Conservation (phyloP, 2,888 invertebrate species). For the Cancer borealis region DNA sequence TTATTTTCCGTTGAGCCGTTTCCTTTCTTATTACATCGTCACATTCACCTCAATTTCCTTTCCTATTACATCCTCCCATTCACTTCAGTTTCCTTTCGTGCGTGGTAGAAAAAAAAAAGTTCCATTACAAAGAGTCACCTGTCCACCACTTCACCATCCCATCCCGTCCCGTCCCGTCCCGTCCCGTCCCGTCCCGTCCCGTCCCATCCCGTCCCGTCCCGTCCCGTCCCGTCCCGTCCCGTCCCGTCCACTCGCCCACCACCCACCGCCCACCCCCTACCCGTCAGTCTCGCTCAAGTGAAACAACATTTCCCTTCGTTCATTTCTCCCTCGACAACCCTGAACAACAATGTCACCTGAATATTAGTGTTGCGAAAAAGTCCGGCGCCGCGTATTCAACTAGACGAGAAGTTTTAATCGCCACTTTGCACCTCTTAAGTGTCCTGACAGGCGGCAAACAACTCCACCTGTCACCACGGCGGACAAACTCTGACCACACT, state of each 20-base stretch:
- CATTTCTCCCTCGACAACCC: not conserved
- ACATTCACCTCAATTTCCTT: not conserved
- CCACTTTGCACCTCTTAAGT: not conserved
- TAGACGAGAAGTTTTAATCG: not conserved
- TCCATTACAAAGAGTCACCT: not conserved
- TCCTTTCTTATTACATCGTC: too few relatives aligned
- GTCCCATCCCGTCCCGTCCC: not conserved
- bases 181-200: not conserved
- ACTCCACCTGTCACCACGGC: not conserved
- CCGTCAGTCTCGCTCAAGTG: not conserved
- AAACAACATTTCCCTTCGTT: not conserved
- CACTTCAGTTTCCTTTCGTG: not conserved
- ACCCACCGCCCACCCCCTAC: not conserved
- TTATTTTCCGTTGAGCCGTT: too few relatives aligned
- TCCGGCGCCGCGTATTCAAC: not conserved
- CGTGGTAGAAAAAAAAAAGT: not conserved
- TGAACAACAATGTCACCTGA: not conserved
- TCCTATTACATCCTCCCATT: not conserved
- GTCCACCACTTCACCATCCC: not conserved
- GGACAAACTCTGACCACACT: not conserved
- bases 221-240: not conserved
- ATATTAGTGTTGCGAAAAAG: not conserved
- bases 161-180: not conserved
- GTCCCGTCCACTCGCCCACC: not conserved
- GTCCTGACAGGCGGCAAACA: constrained; percentile 2